Base-by-base conservation (phyloP, 2,797 vertebrate species). In the Loriculus beryllinus region DNA sequence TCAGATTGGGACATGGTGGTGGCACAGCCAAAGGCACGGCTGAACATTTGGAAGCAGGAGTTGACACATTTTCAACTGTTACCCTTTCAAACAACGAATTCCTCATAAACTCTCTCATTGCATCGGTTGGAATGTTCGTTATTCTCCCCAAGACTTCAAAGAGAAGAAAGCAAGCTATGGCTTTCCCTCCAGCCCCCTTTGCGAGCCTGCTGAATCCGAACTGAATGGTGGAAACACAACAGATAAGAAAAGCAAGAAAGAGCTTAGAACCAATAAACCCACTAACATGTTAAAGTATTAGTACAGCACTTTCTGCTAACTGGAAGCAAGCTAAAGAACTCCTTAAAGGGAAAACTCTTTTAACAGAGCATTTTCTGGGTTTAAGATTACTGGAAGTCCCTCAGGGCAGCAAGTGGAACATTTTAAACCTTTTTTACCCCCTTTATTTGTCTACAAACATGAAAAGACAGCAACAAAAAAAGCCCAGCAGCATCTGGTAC, bases 181-280 rank as follows among this genome's bases (percentile, higher is more conserved):
- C 42, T 86, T 93, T 84, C 64, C 83, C 63, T 92, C 74, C 26
- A 68, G 35, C 47, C 29, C 26, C 67, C 12, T 28, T 48, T 67
- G 52, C 37, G 69, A 82, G 59, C 62, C 12, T 28, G 86, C 54
- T 60, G 92, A 96, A 70, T 22, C 43, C 40, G 0, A 75, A 95
- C 45, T 86, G 92, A 86, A 56, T 14, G 56, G 92, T 88, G 65
- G 69, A 90, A 95, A 92, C 54, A 94, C 31, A 90, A 77, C 19
- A 92, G 95, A 79, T 90, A 87, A 79, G 91, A 79, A 81, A 94
- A 96, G 86, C 48, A 70, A 95, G 88, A 63, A 33, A 93, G 84
- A 88, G 83, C 26, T 96, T 90, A 86, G 91, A 88, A 94, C 82
- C 60, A 59, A 75, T 39, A 87, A 86, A 51, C 35, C 67, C 63